Base-by-base conservation (phyloP, 2,113 vertebrate species). In the Mus spicilegus region DNA sequence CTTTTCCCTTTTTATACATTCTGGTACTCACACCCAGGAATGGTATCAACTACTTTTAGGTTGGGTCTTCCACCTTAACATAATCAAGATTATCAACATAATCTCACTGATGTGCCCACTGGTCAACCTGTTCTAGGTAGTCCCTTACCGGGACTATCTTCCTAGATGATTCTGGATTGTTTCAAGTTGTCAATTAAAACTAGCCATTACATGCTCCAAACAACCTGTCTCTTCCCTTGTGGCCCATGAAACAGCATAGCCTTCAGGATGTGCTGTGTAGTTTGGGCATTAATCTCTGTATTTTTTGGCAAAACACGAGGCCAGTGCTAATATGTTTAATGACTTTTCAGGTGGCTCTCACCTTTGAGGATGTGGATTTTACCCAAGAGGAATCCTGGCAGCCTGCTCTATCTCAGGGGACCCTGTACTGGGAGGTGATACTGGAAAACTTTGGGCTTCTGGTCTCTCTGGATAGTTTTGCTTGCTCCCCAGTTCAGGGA, bases 351-450 rank as follows among this genome's bases (percentile, higher is more conserved):
- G 42, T 80, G 19, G 65, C 58, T 77, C 12, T 78, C 56, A n/a
- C 88, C 58, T 90, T 78, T 77, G 88, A 78, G 46, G 88, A 78
- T 65, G 73, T 90, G 30, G 30, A 58, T 24, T 77, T 77, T 42
- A 78, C 73, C 11, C 73, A 36, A 33, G 73, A 90, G 30, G 42
- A 90, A 3, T 90, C 72, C 73, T 2, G 39, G 3, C 73, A 65
- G 56, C 58, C 76, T 39, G 39, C 46, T 39, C 39, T 70, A 22
- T 17, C 16, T 77, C 73, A 77, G 13, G 77, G 36, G 42, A 49
- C 19, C 4, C 30, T 90, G 42, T 77, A 77, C 87, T 92, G 24
- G 87, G 95, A 97, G 65, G 97, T 97, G 92, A 97, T 97, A 95
- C n/a, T 94, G 81, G 95, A 95, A 36, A 95, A 70, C 51, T 94